These are phyloP conservation scores for Epizoanthus rinbou DNA, from an alignment of 92 coral and sea anemone species.

Conservation along the genomic window DNA sequence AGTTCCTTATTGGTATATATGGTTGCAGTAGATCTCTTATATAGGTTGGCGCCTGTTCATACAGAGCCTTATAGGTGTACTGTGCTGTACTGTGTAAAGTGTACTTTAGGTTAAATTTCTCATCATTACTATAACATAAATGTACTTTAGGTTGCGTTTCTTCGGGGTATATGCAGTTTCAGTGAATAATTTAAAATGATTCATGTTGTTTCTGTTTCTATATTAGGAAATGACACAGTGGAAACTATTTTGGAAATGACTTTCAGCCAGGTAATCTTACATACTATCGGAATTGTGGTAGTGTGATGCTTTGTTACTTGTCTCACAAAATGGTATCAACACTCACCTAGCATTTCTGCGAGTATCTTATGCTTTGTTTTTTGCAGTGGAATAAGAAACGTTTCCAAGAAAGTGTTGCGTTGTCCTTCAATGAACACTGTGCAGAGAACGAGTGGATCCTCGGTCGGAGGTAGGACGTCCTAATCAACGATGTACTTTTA, in stretches of 20 bases:
- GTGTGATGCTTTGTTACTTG: not conserved
- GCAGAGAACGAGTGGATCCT: not conserved
- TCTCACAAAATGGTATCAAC: not conserved
- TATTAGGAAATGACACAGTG: conserved; percentile 9
- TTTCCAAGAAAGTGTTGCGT: conserved; percentile 12
- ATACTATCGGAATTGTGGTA: too few relatives aligned
- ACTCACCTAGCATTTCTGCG: not conserved
- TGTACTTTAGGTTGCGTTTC: too few relatives aligned
- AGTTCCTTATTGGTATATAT: not conserved
- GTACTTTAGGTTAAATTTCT: too few relatives aligned
- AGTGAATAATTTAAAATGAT: too few relatives aligned
- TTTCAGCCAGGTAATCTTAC: not conserved
- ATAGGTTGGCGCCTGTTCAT: not conserved
- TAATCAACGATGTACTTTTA: not conserved
- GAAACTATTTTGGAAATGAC: conserved; percentile 20
- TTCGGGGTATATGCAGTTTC: too few relatives aligned
- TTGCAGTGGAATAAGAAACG: conserved; percentile 18
- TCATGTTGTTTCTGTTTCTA: too few relatives aligned
- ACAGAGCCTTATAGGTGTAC: not conserved
- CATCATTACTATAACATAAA: too few relatives aligned
- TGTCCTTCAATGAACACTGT: conserved; percentile 11
- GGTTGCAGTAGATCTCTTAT: not conserved
- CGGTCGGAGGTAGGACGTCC: not conserved
- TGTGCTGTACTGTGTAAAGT: too few relatives aligned
- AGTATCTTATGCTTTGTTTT: not conserved